phyloP scores from a whole-genome alignment of 2,888 invertebrate genomes.

The Yponomeuta sedellus region DNA sequence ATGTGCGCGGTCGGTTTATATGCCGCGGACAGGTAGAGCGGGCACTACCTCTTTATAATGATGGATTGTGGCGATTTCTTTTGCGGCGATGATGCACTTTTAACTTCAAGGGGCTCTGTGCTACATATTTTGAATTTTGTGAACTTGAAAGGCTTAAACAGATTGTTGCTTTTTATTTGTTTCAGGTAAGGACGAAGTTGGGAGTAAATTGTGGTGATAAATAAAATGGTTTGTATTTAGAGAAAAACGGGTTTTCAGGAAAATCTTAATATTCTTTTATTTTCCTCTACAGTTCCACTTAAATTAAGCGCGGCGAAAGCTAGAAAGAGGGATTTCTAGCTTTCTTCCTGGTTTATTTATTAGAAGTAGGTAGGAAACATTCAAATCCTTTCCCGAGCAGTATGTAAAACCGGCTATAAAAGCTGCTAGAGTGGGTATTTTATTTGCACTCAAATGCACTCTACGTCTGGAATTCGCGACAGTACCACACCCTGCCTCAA shows the following conservation, averaged over 20 bases:
- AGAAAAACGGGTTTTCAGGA: neutral
- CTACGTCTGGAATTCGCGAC: conserved; percentile 5
- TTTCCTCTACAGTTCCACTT: neutral
- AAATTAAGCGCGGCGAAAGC: neutral
- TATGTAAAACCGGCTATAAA: conserved; percentile 6
- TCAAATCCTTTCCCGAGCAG: conserved; percentile 1
- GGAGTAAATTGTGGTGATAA: neutral
- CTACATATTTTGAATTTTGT: conserved; percentile 28
- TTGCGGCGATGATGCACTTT: conserved; percentile 18
- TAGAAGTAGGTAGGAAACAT: neutral
- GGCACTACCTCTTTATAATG: conserved; percentile 58
- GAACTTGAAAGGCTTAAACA: neutral
- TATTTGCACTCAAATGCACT: conserved; percentile 3
- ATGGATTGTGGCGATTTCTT: conserved; percentile 38
- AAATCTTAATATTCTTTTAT: neutral
- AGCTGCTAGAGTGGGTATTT: neutral
- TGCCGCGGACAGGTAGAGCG: conserved; percentile 62
- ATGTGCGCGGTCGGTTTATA: conserved; percentile 58
- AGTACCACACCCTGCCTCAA: conserved; percentile 10
- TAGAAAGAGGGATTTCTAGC: neutral
- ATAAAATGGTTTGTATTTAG: neutral
- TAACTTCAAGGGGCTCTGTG: conserved; percentile 11
- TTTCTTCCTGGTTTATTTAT: neutral
- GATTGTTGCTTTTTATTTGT: conserved; percentile 31
- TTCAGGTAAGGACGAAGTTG: conserved; percentile 47